These are phyloP conservation scores for Allacma fusca DNA, from an alignment of 2,888 invertebrate genomes.

Conservation along the genomic window DNA sequence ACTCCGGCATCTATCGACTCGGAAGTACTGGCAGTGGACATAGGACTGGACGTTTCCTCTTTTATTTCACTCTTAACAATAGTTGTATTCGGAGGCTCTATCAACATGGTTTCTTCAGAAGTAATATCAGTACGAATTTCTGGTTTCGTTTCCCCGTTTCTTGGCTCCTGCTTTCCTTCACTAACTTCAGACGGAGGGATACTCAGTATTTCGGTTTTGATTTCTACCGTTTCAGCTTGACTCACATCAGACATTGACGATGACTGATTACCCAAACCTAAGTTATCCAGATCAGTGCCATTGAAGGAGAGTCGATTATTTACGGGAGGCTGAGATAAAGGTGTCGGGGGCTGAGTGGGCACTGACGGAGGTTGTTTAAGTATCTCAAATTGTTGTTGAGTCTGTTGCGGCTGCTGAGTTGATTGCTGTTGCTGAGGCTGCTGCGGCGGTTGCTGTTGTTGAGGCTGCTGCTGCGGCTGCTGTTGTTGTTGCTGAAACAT, in stretches of 20 bases:
- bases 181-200: conserved; percentile 49
- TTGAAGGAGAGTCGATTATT: conserved; percentile 56
- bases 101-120: conserved; percentile 21
- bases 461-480: conserved; percentile 51
- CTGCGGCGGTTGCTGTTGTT: conserved; percentile 47
- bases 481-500: conserved; percentile 29
- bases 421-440: conserved; percentile 59
- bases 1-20: conserved; percentile 65
- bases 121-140: conserved; percentile 70
- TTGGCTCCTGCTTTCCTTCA: conserved; percentile 56
- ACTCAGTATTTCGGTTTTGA: conserved; percentile 57
- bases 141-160: conserved; percentile 65
- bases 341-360: conserved; percentile 67
- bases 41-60: conserved; percentile 59
- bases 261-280: conserved; percentile 52
- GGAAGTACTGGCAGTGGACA: conserved; percentile 58
- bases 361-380: conserved; percentile 57
- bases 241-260: conserved; percentile 54
- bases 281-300: conserved; percentile 55
- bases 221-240: conserved; percentile 55
- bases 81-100: conserved; percentile 38
- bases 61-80: conserved; percentile 57
- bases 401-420: conserved; percentile 64
- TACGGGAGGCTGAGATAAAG: conserved; percentile 63
- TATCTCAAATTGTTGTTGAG: conserved; percentile 50